Evolutionary conservation across 2,888 invertebrate genomes (phyloP).

Genomic region (Agrotis clavis): DNA sequence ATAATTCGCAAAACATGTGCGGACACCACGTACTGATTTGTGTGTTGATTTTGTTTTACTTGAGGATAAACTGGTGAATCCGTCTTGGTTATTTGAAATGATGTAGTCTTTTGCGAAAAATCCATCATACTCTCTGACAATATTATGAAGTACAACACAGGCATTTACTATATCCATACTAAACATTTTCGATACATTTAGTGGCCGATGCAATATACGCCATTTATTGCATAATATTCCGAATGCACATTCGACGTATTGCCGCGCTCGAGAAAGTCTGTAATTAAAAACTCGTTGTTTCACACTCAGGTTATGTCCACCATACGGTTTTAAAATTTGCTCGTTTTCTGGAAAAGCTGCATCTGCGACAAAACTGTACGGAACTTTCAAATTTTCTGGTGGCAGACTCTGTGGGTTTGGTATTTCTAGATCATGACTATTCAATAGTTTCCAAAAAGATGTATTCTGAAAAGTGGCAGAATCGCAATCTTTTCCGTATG

Average conservation of each 20-base stretch:
- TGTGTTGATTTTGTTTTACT: conserved; percentile 26
- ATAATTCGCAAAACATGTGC: conserved; percentile 36
- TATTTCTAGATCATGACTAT: conserved; percentile 22
- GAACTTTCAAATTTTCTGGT: conserved; percentile 24
- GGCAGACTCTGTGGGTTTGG: conserved; percentile 16
- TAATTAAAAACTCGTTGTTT: conserved; percentile 37
- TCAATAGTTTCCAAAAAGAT: conserved; percentile 33
- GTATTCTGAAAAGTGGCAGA: conserved; percentile 30
- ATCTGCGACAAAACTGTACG: conserved; percentile 29
- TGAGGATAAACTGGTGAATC: conserved; percentile 17
- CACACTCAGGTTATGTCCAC: conserved; percentile 35
- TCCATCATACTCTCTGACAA: conserved; percentile 30
- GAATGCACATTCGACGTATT: conserved; percentile 34
- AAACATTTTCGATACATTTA: conserved; percentile 30
- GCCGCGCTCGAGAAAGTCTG: conserved; percentile 32
- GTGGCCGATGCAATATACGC: conserved; percentile 27
- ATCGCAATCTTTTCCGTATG: conserved; percentile 39
- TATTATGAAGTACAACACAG: conserved; percentile 31
- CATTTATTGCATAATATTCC: conserved; percentile 36
- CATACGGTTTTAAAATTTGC: conserved; percentile 30
- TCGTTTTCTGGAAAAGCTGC: conserved; percentile 31
- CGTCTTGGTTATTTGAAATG: conserved; percentile 11
- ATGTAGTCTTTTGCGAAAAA: conserved; percentile 27
- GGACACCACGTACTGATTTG: conserved; percentile 31
- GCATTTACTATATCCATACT: conserved; percentile 28